phyloP scores from a whole-genome alignment of 2,888 invertebrate genomes.

The Acrobasis consociella region DNA sequence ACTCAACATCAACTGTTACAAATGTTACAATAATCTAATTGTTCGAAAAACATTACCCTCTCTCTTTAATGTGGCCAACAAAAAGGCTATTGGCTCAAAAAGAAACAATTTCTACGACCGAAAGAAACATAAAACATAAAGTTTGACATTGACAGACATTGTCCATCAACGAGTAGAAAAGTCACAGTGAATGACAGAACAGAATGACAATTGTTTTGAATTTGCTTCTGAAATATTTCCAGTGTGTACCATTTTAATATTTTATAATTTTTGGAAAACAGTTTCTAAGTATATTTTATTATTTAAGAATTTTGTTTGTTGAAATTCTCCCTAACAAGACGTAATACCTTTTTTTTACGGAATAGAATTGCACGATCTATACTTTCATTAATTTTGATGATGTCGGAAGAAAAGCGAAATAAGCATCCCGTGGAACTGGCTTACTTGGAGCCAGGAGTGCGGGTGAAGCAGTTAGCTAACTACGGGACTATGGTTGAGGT shows the following conservation, averaged over 20 bases:
- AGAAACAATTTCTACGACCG: too few relatives aligned
- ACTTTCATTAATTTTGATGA: constrained; percentile 29
- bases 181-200: too few relatives aligned
- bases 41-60: too few relatives aligned
- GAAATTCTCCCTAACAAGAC: not conserved
- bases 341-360: not conserved
- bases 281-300: not conserved
- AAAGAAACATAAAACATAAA: too few relatives aligned
- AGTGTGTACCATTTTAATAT: not conserved
- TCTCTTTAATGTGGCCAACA: too few relatives aligned
- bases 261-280: not conserved
- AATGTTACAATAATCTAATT: too few relatives aligned
- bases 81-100: too few relatives aligned
- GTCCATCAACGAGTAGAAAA: too few relatives aligned
- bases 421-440: constrained; percentile 58
- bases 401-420: constrained; percentile 61
- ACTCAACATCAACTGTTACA: too few relatives aligned
- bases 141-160: too few relatives aligned
- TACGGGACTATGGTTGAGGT: constrained; percentile 88
- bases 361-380: not conserved
- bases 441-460: constrained; percentile 84
- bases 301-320: not conserved
- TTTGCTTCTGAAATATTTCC: not conserved
- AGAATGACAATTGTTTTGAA: not conserved
- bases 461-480: constrained; percentile 86